Percentiles rank a stretch among this genome's conserved stretches.
phyloP scores from a whole-genome alignment of 2,113 vertebrate genomes.

The Edolisoma coerulescens region DNA sequence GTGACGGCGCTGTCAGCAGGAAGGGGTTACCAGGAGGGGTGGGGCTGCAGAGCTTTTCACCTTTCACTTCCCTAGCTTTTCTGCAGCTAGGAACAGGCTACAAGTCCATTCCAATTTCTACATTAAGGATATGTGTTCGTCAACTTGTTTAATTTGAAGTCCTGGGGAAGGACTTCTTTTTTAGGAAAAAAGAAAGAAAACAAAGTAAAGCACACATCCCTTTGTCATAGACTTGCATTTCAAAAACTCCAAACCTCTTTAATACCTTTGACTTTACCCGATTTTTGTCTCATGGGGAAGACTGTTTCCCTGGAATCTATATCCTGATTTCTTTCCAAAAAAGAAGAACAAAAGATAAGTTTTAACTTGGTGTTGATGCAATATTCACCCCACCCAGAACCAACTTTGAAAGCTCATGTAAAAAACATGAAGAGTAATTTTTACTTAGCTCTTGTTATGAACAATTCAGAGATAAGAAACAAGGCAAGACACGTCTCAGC shows the following conservation, averaged over 20 bases:
- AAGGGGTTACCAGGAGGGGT: neutral
- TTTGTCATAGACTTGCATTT: neutral
- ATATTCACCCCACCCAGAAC: conserved; percentile 61
- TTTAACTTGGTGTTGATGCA: conserved; percentile 60
- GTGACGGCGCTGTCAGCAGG: neutral
- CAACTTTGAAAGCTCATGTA: conserved; percentile 59
- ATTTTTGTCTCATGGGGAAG: neutral
- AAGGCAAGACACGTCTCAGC: conserved; percentile 18
- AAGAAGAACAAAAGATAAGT: conserved; percentile 51
- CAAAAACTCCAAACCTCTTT: neutral
- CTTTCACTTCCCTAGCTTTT: neutral
- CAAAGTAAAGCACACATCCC: neutral
- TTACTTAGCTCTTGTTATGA: conserved; percentile 41
- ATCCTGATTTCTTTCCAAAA: conserved; percentile 37
- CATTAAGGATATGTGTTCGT: neutral
- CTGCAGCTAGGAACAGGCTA: neutral
- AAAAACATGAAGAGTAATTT: conserved; percentile 57
- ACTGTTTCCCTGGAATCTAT: neutral
- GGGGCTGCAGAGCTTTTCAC: neutral
- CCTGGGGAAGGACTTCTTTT: neutral
- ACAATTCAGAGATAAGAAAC: conserved; percentile 58
- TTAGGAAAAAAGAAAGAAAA: neutral
- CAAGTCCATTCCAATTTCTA: neutral
- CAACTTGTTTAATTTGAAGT: neutral
- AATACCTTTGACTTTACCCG: neutral